Base-by-base conservation (phyloP, 1,140 invertebrate genomes). In the Myzus persicae region DNA sequence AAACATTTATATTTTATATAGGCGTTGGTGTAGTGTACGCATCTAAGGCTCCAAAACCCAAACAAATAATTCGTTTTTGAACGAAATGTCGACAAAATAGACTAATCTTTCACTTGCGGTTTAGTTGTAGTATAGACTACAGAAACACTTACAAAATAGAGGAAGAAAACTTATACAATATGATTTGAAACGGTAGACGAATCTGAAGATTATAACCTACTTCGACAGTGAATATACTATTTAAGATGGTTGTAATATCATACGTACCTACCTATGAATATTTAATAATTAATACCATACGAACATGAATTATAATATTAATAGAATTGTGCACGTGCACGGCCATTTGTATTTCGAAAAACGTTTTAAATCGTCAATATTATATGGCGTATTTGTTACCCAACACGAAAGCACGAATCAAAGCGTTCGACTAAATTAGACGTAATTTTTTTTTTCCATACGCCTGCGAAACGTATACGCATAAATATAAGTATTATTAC, bases 1-100 rank as follows among this genome's bases (percentile, higher is more conserved):
- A 46, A 84, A n/a, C 44, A 46, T 44, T 87, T 48, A 48, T 46
- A n/a, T 87, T 44, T 85, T 44, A 85, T n/a, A 85, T n/a, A n/a
- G n/a, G n/a, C n/a, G n/a, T n/a, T n/a, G n/a, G n/a, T n/a, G n/a
- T n/a, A n/a, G n/a, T n/a, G n/a, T n/a, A n/a, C n/a, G n/a, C n/a
- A n/a, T n/a, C n/a, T n/a, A 46, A 87, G 4, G 18, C 84, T 87
- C 42, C 42, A 84, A 18, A n/a, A 44, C 24, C 42, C 24, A 44
- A 44, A 44, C 22, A 44, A 46, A 87, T n/a, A 87, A 44, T 26
- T 8, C 44, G 84, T 87, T 87, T 46, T n/a, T 40, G 42, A 87
- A 87, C 84, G 36, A 31, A 44, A 24, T 14, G 24, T 44, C 42
- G 11, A 44, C 40, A 85, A 44, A 85, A 46, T 44, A 46, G 42